These are phyloP conservation scores for Protomyctophum bolini DNA, from an alignment of 2,113 vertebrate genomes.

Conservation along the genomic window DNA sequence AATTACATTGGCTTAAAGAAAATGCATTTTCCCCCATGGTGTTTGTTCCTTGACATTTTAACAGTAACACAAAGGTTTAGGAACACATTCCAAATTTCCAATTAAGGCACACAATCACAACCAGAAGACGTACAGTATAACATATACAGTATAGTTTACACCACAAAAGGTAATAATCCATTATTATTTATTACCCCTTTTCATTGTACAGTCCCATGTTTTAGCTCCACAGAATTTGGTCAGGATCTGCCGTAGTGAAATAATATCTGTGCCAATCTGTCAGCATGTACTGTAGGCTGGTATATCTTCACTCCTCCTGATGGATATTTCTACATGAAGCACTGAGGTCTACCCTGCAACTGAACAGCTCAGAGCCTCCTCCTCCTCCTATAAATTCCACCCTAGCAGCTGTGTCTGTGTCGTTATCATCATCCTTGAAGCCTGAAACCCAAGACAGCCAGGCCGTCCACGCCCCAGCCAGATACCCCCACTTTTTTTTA, in stretches of 20 bases:
- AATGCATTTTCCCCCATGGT: no score
- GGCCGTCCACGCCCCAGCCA: constrained; percentile 15
- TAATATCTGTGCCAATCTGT: constrained; percentile 22
- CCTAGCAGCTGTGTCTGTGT: background rate
- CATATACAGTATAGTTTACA: no score
- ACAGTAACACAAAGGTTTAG: background rate
- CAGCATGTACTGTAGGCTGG: background rate
- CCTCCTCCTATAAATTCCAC: background rate
- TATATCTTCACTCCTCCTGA: constrained; percentile 3
- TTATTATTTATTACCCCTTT: constrained; percentile 53
- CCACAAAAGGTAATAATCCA: constrained; percentile 6
- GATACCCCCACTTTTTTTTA: constrained; percentile 1
- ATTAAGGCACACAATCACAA: background rate
- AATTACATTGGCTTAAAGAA: background rate
- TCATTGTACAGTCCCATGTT: constrained; percentile 61
- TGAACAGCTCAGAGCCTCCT: constrained; percentile 6
- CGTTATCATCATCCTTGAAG: constrained; percentile 40
- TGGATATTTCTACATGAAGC: no score
- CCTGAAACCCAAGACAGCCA: constrained; percentile 56
- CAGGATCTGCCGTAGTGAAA: constrained; percentile 20
- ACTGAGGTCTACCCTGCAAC: no score
- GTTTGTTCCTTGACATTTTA: background rate
- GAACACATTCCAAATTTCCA: background rate
- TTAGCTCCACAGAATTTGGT: constrained; percentile 35
- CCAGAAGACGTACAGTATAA: background rate